These are phyloP conservation scores for Andricus quercusramuli DNA, from an alignment of 2,888 invertebrate species.

Conservation along the genomic window DNA sequence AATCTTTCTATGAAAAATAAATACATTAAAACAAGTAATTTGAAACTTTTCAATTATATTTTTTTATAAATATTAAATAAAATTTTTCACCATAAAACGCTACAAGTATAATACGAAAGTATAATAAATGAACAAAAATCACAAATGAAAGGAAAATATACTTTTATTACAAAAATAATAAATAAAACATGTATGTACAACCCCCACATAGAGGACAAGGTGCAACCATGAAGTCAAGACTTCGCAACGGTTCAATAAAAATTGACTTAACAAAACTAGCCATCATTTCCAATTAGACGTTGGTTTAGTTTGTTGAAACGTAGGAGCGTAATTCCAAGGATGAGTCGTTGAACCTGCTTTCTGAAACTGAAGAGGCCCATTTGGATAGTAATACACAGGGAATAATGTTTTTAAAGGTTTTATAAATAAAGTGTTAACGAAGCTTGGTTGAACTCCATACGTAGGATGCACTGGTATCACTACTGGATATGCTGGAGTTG, in stretches of 20 bases:
- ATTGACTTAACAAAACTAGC: not conserved
- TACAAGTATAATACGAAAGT: not conserved
- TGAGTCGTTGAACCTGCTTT: constrained; percentile 63
- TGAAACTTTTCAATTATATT: too few relatives aligned
- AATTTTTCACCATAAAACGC: too few relatives aligned
- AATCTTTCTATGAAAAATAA: too few relatives aligned
- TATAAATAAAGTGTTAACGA: constrained; percentile 65
- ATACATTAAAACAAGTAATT: too few relatives aligned
- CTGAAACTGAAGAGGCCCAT: constrained; percentile 63
- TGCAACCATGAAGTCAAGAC: constrained; percentile 40
- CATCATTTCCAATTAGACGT: constrained; percentile 68
- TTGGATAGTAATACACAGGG: constrained; percentile 72
- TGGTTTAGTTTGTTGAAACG: constrained; percentile 64
- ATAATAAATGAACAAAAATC: not conserved
- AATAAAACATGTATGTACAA: constrained; percentile 67
- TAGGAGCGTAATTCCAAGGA: constrained; percentile 73
- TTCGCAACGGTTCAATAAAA: not conserved
- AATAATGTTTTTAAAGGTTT: constrained; percentile 71
- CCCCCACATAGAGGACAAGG: constrained; percentile 46
- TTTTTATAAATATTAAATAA: too few relatives aligned
- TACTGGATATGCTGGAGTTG: constrained; percentile 52
- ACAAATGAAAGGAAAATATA: constrained; percentile 50
- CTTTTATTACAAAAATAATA: constrained; percentile 65
- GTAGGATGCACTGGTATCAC: constrained; percentile 62
- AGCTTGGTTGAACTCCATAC: constrained; percentile 64